Evolutionary conservation across 2,888 invertebrate genomes (phyloP), one percentile per base, ranked within the genome.

Genomic region (Ditylenchus weischeri): DNA sequence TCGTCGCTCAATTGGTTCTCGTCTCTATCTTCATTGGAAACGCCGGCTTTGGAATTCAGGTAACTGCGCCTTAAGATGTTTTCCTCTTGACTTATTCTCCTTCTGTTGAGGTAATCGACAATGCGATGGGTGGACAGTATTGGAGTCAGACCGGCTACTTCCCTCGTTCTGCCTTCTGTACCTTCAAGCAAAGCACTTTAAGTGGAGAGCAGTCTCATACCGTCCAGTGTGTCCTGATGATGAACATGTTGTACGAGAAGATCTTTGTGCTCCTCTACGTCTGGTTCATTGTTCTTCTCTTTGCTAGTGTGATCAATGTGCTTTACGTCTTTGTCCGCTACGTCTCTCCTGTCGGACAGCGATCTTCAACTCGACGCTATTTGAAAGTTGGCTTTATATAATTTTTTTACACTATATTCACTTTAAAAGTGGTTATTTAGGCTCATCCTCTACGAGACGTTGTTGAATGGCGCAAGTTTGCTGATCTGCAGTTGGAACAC

Each of bases 171-270:
- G 67, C 76, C n/a, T 64, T 76, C 51, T 76, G 76, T 66, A 72
- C 74, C 58, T 72, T 76, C 65, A 57, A 62, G 58, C 51, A 35
- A 21, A 36, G 8, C 29, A 19, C 58, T 29, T 21, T 57, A 15
- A 57, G 19, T 36, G 29, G 36, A 29, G 48, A 60, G 19, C 58
- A 57, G 19, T 21, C 50, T 23, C 64, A 64, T 36, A 69, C 73
- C n/a, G 69, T 79, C 15, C 77, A 77, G 65, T 77, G 77, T 58
- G 73, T 77, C 23, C 69, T 77, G 49, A 66, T 68, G 71, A 67
- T 70, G 48, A 79, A 77, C 69, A 77, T 78, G 68, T 54, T 68
- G n/a, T 67, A 68, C 48, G 68, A 68, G 11, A 68, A 68, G 60
- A 48, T 68, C 23, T 68, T 57, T 51, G 19, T 66, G 50, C 19